Percentiles rank a stretch among this genome's conserved stretches.
Evolutionary conservation across 1,140 invertebrate genomes (phyloP).

Genomic region (Halesus radiatus): DNA sequence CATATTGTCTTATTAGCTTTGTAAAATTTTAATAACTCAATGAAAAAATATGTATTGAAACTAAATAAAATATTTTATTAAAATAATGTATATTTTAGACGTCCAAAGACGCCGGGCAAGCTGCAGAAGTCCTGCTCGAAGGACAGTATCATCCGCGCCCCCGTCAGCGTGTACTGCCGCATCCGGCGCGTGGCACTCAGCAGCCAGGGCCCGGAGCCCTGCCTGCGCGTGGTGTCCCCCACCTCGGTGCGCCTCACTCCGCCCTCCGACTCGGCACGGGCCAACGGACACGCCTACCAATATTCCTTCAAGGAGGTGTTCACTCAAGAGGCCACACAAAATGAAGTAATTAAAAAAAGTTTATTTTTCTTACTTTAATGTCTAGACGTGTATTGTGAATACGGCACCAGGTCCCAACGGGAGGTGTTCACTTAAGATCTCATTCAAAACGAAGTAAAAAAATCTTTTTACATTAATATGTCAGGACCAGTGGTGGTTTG

Average conservation of each 20-base stretch:
- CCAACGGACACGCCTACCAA: slow-evolving; percentile 77
- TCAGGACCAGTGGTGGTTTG: too few relatives aligned
- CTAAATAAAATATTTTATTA: too few relatives aligned
- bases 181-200: slow-evolving; percentile 14
- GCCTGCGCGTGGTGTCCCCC: slow-evolving; percentile 81
- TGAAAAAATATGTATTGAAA: too few relatives aligned
- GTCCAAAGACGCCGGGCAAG: slow-evolving; percentile 47
- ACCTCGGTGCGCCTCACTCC: slow-evolving; percentile 79
- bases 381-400: too few relatives aligned
- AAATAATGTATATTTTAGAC: slow-evolving; percentile 33
- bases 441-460: too few relatives aligned
- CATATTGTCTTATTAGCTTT: too few relatives aligned
- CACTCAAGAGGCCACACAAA: slow-evolving; percentile 81
- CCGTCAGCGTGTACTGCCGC: slow-evolving; percentile 51
- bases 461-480: too few relatives aligned
- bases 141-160: slow-evolving; percentile 46
- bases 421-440: too few relatives aligned
- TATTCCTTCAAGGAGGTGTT: slow-evolving; percentile 91
- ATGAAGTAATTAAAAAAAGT: slow-evolving; percentile 72
- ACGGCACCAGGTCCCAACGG: too few relatives aligned
- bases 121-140: slow-evolving; percentile 40
- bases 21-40: too few relatives aligned
- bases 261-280: slow-evolving; percentile 75
- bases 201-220: slow-evolving; percentile 62
- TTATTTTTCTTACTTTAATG: too few relatives aligned